Percentiles rank a stretch among this genome's conserved stretches.
Evolutionary conservation across 2,113 vertebrate genomes (phyloP).

Genomic region (Neofelis nebulosa): DNA sequence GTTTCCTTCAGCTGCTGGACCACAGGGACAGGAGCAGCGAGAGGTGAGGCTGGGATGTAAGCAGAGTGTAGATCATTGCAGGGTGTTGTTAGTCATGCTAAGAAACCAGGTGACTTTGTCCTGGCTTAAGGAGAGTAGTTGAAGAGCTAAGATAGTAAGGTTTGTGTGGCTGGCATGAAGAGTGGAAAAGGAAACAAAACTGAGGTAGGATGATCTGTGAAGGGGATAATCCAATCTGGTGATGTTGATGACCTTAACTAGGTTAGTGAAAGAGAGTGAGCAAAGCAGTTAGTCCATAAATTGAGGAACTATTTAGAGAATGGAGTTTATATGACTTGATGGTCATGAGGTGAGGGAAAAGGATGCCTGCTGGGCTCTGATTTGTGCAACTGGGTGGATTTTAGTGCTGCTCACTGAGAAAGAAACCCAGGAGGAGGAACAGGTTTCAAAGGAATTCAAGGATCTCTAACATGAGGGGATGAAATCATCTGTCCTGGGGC

Average conservation of each 20-base stretch:
- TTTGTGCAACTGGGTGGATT: background rate
- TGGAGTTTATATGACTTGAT: background rate
- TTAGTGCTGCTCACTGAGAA: background rate
- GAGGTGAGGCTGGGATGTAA: background rate
- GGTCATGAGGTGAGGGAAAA: background rate
- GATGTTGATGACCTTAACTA: background rate
- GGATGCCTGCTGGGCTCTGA: background rate
- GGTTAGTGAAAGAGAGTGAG: background rate
- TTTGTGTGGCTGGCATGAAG: background rate
- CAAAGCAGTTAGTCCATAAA: background rate
- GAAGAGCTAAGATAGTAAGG: background rate
- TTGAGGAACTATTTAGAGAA: background rate
- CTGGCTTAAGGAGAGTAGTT: background rate
- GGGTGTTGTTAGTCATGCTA: background rate
- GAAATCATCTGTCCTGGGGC: background rate
- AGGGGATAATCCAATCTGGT: background rate
- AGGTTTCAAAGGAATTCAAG: background rate
- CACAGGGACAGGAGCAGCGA: background rate
- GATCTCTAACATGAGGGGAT: background rate
- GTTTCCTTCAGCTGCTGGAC: background rate
- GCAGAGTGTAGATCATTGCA: background rate
- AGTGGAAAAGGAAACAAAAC: background rate
- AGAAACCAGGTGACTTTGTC: background rate
- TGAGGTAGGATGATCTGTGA: background rate
- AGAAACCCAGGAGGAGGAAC: background rate